These are phyloP conservation scores for Gymnosoma rotundatum DNA, from an alignment of 2,888 invertebrate species.

Conservation along the genomic window DNA sequence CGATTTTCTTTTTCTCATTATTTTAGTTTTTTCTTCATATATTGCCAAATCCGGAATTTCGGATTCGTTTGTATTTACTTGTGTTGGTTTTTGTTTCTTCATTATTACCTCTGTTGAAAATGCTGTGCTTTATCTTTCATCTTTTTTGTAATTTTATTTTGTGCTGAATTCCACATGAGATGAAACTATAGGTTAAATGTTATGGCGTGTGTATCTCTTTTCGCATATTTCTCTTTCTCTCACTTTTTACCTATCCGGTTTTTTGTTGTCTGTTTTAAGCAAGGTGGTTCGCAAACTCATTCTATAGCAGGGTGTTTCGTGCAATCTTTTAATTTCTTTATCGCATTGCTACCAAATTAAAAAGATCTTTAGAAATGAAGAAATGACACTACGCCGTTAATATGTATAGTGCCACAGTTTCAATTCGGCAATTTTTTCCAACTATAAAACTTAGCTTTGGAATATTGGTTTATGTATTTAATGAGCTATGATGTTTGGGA, in stretches of 20 bases:
- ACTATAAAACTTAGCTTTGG: too few species aligned
- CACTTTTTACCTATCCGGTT: slow-evolving; percentile 25
- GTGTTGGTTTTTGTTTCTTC: background rate
- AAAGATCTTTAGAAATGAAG: too few species aligned
- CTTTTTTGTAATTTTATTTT: slow-evolving; percentile 45
- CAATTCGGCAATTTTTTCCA: too few species aligned
- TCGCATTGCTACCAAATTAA: too few species aligned
- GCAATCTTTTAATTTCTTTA: too few species aligned
- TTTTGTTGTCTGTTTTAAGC: too few species aligned
- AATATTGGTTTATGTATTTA: too few species aligned
- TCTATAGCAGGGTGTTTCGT: too few species aligned
- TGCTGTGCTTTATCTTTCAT: slow-evolving; percentile 43
- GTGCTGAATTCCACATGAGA: slow-evolving; percentile 35
- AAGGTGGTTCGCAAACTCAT: too few species aligned
- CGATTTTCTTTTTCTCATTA: background rate
- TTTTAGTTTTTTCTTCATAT: slow-evolving; percentile 6
- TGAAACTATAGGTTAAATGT: slow-evolving; percentile 26
- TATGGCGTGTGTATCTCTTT: slow-evolving; percentile 48
- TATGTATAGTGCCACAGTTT: too few species aligned
- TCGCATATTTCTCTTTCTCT: slow-evolving; percentile 3
- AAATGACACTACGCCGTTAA: too few species aligned
- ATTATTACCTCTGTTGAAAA: slow-evolving; percentile 19
- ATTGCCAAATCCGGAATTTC: slow-evolving; percentile 62
- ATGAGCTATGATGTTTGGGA: too few species aligned
- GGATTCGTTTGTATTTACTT: slow-evolving; percentile 17